These are phyloP conservation scores for Stegophylla sp. DNA, from an alignment of 2,888 invertebrate genomes.

Conservation along the genomic window DNA sequence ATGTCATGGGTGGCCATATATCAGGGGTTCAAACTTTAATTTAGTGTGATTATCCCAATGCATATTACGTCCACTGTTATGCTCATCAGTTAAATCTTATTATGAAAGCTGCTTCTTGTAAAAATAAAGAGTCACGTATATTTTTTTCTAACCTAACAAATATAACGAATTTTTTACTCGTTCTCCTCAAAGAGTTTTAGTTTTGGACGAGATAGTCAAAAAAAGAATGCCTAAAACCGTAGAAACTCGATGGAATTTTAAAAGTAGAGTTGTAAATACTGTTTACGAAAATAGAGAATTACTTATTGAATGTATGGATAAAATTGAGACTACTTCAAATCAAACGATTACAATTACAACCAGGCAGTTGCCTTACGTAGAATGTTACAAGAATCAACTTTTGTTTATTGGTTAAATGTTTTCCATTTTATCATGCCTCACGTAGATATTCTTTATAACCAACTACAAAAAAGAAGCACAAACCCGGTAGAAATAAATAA, in stretches of 20 bases:
- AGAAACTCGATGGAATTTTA: slow-evolving; percentile 27
- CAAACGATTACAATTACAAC: slow-evolving; percentile 57
- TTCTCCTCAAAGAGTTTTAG: slow-evolving; percentile 1
- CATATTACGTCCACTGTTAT: slow-evolving; percentile 60
- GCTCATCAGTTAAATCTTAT: slow-evolving; percentile 61
- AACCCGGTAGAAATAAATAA: neutral
- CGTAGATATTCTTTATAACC: neutral
- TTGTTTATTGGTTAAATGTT: too few species aligned
- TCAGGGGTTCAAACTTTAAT: slow-evolving; percentile 51
- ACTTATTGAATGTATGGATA: slow-evolving; percentile 17
- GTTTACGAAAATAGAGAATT: slow-evolving; percentile 18
- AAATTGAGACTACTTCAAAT: too few species aligned
- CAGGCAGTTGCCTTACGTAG: slow-evolving; percentile 36
- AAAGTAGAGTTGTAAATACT: slow-evolving; percentile 9
- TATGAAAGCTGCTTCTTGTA: slow-evolving; percentile 55
- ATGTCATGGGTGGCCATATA: too few species aligned
- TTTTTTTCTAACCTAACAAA: slow-evolving; percentile 1
- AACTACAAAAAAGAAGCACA: neutral
- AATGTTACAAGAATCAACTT: slow-evolving; percentile 59
- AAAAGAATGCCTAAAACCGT: slow-evolving; percentile 8
- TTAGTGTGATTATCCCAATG: slow-evolving; percentile 37
- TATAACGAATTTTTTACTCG: slow-evolving; percentile 10
- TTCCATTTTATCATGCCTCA: slow-evolving; percentile 1
- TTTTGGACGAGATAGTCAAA: slow-evolving; percentile 16
- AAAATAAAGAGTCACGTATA: too few species aligned